phyloP scores from a whole-genome alignment of 2,797 vertebrate species.

The Cichlasoma orientale region DNA sequence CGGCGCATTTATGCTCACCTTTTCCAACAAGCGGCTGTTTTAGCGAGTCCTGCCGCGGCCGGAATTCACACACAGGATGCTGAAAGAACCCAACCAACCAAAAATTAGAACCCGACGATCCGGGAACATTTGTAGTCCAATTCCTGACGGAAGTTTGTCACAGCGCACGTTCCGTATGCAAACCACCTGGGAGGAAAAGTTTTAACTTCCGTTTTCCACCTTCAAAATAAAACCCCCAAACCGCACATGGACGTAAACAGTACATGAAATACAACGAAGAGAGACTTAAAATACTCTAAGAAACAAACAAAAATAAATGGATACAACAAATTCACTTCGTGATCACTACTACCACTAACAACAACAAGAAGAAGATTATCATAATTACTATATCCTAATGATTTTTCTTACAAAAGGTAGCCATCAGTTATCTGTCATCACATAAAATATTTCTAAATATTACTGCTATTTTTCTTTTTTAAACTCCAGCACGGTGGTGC shows the following conservation, averaged over 20 bases:
- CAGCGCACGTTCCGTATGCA: background rate
- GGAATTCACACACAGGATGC: background rate
- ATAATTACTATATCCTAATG: too few species aligned
- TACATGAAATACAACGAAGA: background rate
- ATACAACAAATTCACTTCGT: background rate
- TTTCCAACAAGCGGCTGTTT: slow-evolving; percentile 3
- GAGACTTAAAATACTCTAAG: background rate
- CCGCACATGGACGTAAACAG: background rate
- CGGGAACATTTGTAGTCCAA: background rate
- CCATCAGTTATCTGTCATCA: background rate
- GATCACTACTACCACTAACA: background rate
- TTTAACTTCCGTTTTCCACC: slow-evolving; percentile 2
- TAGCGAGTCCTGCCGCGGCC: slow-evolving; percentile 31
- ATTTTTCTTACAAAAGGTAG: background rate
- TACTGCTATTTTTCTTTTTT: background rate
- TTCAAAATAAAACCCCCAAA: slow-evolving; percentile 23
- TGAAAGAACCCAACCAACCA: background rate
- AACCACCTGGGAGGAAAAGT: background rate
- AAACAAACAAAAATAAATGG: too few species aligned
- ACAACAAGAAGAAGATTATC: too few species aligned
- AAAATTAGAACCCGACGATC: background rate
- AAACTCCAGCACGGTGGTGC: background rate
- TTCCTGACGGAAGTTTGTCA: slow-evolving; percentile 10
- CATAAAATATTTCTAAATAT: background rate
- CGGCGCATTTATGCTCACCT: slow-evolving; percentile 27